Percentiles rank a stretch among this genome's conserved stretches.
These are phyloP conservation scores for Apamea sordens DNA, from an alignment of 2,888 invertebrate genomes.

Conservation along the genomic window DNA sequence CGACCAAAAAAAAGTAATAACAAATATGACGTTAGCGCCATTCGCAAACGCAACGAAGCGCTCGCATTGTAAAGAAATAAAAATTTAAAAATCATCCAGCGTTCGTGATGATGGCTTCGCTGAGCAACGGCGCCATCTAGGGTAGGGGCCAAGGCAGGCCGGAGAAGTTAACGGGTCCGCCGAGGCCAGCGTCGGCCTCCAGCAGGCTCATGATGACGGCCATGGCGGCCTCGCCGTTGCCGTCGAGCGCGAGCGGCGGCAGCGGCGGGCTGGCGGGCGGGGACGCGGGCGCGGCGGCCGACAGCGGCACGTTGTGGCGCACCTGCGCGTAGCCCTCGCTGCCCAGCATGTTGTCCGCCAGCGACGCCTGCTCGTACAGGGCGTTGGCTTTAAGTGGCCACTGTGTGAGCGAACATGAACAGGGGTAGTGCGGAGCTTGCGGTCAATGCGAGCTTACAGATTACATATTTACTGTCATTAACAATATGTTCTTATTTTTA, in stretches of 20 bases:
- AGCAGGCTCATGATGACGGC: slow-evolving; percentile 97
- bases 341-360: slow-evolving; percentile 79
- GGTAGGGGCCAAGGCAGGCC: slow-evolving; percentile 96
- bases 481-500: not conserved
- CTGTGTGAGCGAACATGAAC: slow-evolving; percentile 49
- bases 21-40: not conserved
- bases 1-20: not conserved
- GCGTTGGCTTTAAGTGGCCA: slow-evolving; percentile 59
- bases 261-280: slow-evolving; percentile 76
- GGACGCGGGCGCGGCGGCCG: slow-evolving; percentile 69
- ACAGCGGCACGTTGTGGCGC: slow-evolving; percentile 82
- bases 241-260: slow-evolving; percentile 89
- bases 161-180: slow-evolving; percentile 96
- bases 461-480: not conserved
- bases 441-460: not conserved
- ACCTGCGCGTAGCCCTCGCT: slow-evolving; percentile 74
- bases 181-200: slow-evolving; percentile 96
- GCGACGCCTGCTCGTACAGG: slow-evolving; percentile 70
- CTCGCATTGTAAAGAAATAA: not conserved
- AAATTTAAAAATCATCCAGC: slow-evolving; percentile 1
- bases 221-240: slow-evolving; percentile 97
- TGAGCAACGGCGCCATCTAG: slow-evolving; percentile 71
- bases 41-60: not conserved
- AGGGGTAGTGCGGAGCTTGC: slow-evolving; percentile 8
- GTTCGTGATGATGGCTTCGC: not conserved